Base-by-base conservation (phyloP, 1,140 invertebrate genomes). In the Diabrotica undecimpunctata region DNA sequence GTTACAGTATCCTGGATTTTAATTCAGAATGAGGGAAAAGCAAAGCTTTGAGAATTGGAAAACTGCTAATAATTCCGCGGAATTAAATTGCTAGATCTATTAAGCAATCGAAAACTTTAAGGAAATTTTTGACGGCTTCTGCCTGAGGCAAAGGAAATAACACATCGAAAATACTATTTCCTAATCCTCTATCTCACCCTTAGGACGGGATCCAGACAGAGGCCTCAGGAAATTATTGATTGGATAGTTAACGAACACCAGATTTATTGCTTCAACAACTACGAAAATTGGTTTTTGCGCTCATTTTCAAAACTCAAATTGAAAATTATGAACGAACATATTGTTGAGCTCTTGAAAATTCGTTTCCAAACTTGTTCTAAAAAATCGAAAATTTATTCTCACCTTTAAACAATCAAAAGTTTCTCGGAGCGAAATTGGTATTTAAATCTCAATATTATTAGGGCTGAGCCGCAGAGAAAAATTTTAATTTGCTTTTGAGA, bases 141-240 rank as follows among this genome's bases (percentile, higher is more conserved):
- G n/a, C 41, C n/a, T 46, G 41, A 8, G 41, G 41, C 8, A 46
- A 8, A n/a, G 41, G 41, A 46, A 46, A 10, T 41, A 57, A 57
- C n/a, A 38, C 25, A 57, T 37, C 36, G 5, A 41, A 38, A 41
- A 57, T 54, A 54, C 12, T 37, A 57, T 41, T 57, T 57, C 36
- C 37, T 38, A 57, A 37, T 57, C 36, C 55, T 36, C 6, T 12
- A 37, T 36, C 6, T 12, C n/a, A 12, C 37, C 36, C 36, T 57
- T 37, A 12, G n/a, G 55, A 37, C 36, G 12, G 55, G 37, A 57
- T 38, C 55, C n/a, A 57, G 10, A 57, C 25, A 37, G 12, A 57
- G 37, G 55, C 55, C 55, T 12, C 7, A 10, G 55, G 37, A 37
- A 57, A 37, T 57, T 57, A 57, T 57, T 57, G 55, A 57, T 57